Conservation (phyloP, 23 tunicate genomes). For the Oikopleura vanhoeffeni region DNA sequence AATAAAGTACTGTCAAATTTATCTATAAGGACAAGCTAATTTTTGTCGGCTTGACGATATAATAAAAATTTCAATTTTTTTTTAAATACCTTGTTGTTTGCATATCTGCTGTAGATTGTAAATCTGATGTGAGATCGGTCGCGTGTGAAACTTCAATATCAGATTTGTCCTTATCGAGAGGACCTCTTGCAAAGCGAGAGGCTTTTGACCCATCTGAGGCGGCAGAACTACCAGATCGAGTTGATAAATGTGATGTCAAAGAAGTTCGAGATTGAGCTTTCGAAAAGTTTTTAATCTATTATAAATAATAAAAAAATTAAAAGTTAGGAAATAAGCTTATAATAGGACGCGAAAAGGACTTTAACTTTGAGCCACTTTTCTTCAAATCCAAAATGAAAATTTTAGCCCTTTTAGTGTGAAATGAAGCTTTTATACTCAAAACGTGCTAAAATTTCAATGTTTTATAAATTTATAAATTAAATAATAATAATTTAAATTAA, state of each 20-base stretch:
- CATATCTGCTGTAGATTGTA: background rate
- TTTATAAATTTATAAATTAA: too few relatives aligned
- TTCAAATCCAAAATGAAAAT: background rate
- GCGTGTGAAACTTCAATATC: background rate
- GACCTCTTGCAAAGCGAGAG: constrained; percentile 5
- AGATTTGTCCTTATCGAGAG: background rate
- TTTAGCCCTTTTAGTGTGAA: too few relatives aligned
- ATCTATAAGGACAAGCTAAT: too few relatives aligned
- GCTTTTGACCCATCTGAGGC: background rate
- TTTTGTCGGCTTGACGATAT: too few relatives aligned
- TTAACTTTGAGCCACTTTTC: background rate
- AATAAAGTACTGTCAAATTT: too few relatives aligned
- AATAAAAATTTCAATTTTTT: background rate
- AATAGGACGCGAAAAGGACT: too few relatives aligned
- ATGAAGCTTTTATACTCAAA: too few relatives aligned
- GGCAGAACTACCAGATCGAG: background rate
- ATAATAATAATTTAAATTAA: too few relatives aligned
- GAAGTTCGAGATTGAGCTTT: constrained; percentile 2
- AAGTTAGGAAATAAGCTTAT: too few relatives aligned
- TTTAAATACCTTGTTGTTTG: background rate
- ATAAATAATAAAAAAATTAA: too few relatives aligned
- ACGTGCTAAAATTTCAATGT: too few relatives aligned
- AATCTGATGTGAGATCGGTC: constrained; percentile 4
- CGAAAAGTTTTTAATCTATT: background rate
- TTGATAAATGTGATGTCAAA: background rate